Base-by-base conservation (phyloP, 1,140 invertebrate genomes). In the Drosophila willistoni region DNA sequence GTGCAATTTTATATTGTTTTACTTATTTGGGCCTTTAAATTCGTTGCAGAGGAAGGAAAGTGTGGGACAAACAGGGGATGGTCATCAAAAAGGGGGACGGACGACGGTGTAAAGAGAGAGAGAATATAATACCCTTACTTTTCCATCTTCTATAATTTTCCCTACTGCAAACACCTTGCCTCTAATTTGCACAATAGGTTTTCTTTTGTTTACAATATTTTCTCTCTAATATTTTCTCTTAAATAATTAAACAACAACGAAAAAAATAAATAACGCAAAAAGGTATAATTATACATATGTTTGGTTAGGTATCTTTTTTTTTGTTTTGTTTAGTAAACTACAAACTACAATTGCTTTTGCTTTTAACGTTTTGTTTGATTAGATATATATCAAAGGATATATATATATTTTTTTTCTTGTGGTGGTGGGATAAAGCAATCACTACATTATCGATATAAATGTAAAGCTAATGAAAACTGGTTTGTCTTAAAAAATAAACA, bases 281-380 rank as follows among this genome's bases (percentile, higher is more conserved):
- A 69, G 47, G 13, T 33, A 17, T 54, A 17, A 56, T 9, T 10
- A 17, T 39, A 12, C 13, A 39, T 39, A 57, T 55, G 42, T 66
- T 61, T 60, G 22, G 62, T 68, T 77, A 39, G 19, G 39, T 64
- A 44, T 69, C 19, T 34, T 19, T 19, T 33, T 47, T 57, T 10
- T 71, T 44, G 44, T 41, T 71, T 34, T 55, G 36, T 66, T 77
- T 71, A 77, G 44, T 76, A 70, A 55, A 70, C 73, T 77, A 77
- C 62, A 51, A 44, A 54, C 73, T 77, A 77, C 57, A 61, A 62
- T 69, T 76, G 54, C 2, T 67, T 62, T 64, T 44, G 60, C 34
- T 64, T 62, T 75, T 68, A 61, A 33, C 44, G 54, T 44, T 41
- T 69, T 22, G 17, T 3, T 41, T 60, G 22, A 34, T 39, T 12